Evolutionary conservation across 2,888 invertebrate genomes (phyloP).

Genomic region (Cheilosia impressa): DNA sequence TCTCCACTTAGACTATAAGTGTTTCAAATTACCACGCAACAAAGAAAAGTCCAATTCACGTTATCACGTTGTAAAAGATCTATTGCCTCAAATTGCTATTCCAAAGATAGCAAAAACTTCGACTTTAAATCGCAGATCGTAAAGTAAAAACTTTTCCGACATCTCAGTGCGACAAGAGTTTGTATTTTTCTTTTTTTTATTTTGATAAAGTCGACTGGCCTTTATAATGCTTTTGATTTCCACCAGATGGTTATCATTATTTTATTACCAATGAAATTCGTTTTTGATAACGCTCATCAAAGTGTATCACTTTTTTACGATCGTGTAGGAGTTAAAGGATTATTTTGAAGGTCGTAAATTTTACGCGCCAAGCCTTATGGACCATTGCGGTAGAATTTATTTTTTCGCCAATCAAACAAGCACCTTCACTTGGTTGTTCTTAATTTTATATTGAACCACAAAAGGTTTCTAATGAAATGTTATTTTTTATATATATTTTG

Average conservation of each 20-base stretch:
- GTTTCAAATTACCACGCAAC: too few relatives aligned
- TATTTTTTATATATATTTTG: neutral
- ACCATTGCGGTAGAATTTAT: constrained; percentile 28
- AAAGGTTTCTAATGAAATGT: neutral
- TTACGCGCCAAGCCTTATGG: constrained; percentile 24
- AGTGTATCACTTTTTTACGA: neutral
- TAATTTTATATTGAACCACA: neutral
- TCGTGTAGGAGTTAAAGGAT: constrained; percentile 10
- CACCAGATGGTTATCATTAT: neutral
- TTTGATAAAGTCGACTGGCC: neutral
- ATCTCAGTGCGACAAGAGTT: too few relatives aligned
- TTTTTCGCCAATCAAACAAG: constrained; percentile 18
- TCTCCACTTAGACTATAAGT: too few relatives aligned
- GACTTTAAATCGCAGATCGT: too few relatives aligned
- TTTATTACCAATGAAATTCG: neutral
- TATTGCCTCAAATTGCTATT: too few relatives aligned
- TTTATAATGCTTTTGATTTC: neutral
- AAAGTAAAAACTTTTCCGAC: neutral
- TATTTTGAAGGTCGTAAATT: constrained; percentile 34
- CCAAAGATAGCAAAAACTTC: too few relatives aligned
- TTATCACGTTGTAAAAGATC: too few relatives aligned
- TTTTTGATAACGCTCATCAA: constrained; percentile 2
- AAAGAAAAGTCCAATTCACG: too few relatives aligned
- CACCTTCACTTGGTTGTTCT: neutral
- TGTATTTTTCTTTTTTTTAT: neutral